Percentiles rank a stretch among this genome's conserved stretches.
Conservation (phyloP, 2,113 vertebrate genomes). For the Myrmecobius fasciatus region DNA sequence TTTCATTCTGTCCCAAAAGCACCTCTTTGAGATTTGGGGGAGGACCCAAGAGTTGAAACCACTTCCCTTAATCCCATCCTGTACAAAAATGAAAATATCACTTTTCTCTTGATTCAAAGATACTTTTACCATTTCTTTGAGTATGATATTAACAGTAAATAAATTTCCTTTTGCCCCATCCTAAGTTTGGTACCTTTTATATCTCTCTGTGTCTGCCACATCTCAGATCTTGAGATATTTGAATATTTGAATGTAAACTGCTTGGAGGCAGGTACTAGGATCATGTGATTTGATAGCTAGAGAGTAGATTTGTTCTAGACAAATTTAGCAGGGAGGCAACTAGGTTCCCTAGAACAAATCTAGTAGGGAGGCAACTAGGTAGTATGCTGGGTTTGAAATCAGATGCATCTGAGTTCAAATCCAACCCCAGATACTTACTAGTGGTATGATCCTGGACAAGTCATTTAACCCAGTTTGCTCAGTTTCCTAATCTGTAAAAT, state of each 20-base stretch:
- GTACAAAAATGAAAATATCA: background rate
- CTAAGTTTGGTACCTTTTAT: no score
- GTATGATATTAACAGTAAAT: background rate
- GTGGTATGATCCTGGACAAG: background rate
- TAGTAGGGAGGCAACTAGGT: background rate
- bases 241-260: background rate
- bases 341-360: no score
- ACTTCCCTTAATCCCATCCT: slow-evolving; percentile 41
- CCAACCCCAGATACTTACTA: background rate
- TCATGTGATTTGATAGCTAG: no score
- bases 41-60: background rate
- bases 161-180: background rate
- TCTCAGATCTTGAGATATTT: background rate
- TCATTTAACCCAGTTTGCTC: background rate
- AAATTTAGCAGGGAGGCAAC: no score
- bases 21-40: slow-evolving; percentile 8
- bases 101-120: background rate
- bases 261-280: rapidly evolving
- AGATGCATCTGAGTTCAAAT: background rate
- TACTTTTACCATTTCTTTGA: slow-evolving; percentile 5
- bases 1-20: slow-evolving; percentile 39
- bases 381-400: background rate
- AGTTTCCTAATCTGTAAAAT: background rate
- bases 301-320: no score
- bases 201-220: background rate